These are phyloP conservation scores for Dromococcyx pavoninus DNA, from an alignment of 2,797 vertebrate species.

Conservation along the genomic window DNA sequence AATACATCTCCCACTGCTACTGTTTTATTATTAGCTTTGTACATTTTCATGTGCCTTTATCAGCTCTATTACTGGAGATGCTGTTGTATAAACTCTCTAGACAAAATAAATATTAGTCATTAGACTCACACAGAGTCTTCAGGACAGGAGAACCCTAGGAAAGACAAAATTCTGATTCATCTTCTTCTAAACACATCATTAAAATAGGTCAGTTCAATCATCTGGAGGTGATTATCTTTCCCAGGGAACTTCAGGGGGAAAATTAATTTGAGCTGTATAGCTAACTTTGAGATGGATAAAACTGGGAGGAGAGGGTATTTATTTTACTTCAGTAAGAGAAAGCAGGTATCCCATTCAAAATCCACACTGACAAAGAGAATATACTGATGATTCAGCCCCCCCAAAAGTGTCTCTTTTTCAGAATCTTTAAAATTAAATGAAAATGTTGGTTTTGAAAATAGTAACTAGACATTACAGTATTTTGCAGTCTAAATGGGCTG, in stretches of 20 bases:
- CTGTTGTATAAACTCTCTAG: background rate
- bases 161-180: constrained; percentile 44
- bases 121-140: background rate
- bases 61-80: background rate
- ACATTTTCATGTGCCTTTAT: constrained; percentile 31
- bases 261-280: background rate
- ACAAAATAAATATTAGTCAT: constrained; percentile 29
- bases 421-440: background rate
- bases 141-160: background rate
- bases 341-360: background rate
- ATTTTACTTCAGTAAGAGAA: background rate
- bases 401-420: background rate
- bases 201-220: constrained; percentile 35
- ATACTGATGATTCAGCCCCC: background rate
- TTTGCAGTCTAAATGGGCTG: background rate
- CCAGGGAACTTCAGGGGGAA: background rate
- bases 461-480: background rate
- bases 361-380: background rate
- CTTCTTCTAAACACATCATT: background rate
- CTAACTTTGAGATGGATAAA: background rate
- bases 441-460: background rate
- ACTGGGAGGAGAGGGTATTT: background rate
- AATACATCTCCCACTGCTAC: constrained; percentile 25
- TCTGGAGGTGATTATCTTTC: constrained; percentile 19
- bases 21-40: constrained; percentile 59